phyloP scores from a whole-genome alignment of 2,797 vertebrate genomes.

The Varecia variegata region DNA sequence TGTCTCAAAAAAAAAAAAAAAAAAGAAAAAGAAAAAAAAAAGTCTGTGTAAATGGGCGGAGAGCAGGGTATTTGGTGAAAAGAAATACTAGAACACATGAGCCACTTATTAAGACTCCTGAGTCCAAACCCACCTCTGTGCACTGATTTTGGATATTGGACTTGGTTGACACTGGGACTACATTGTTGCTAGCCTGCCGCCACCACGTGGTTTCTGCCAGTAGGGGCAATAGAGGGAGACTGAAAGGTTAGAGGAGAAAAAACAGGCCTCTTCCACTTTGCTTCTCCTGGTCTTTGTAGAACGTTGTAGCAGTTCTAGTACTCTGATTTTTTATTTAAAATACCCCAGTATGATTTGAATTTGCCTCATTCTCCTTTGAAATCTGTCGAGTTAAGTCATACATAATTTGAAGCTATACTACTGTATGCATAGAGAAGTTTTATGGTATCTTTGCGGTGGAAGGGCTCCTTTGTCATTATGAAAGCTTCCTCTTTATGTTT shows the following conservation, averaged over 20 bases:
- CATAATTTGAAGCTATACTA: neutral
- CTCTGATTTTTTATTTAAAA: neutral
- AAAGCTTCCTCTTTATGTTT: neutral
- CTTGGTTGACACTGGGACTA: too few relatives aligned
- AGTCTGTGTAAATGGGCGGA: neutral
- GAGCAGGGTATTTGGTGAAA: neutral
- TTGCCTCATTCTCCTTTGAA: neutral
- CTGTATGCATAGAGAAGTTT: neutral
- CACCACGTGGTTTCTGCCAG: neutral
- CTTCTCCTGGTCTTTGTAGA: neutral
- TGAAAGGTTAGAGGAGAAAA: neutral
- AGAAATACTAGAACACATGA: neutral
- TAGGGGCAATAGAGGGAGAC: neutral
- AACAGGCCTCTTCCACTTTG: neutral
- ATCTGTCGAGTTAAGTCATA: neutral
- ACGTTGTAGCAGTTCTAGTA: neutral
- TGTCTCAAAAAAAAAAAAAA: too few relatives aligned
- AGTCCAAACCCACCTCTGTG: neutral
- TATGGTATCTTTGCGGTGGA: neutral
- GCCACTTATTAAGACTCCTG: neutral
- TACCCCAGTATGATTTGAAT: neutral
- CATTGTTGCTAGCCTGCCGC: neutral
- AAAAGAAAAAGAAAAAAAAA: neutral
- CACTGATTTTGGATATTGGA: neutral
- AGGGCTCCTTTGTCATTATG: neutral